Base-by-base conservation (phyloP, 2,113 vertebrate species). In the Madoqua kirkii region DNA sequence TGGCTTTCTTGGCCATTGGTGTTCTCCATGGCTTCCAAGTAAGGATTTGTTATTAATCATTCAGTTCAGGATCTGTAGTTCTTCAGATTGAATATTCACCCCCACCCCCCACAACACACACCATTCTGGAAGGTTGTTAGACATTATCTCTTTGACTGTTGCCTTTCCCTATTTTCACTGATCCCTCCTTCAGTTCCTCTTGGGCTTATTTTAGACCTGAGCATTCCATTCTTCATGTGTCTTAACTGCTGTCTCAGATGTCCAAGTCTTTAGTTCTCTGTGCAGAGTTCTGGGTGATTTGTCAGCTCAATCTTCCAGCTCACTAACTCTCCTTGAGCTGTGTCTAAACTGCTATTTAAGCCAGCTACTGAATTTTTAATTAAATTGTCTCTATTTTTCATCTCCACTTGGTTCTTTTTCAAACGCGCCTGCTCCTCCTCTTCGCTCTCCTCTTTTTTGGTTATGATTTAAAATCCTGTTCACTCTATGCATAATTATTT, bases 321-420 rank as follows among this genome's bases (percentile, higher is more conserved):
- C 71, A 83, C 87, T 50, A 27, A 81, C 83, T 89, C 64, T 95
- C 95, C 86, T 91, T 40, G 90, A 95, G 57, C 87, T 87, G 79
- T 91, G 36, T 97, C 93, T 93, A 95, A 93, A 57, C 87, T 83
- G 48, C 87, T 78, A 7, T 40, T 92, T 89, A 93, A 89, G 48
- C 59, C 7, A 31, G 48, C 45, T 36, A 17, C 71, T 79, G 83
- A 36, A 59, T 67, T 92, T 81, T 91, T 93, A 74, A 95, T 89
- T 93, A 86, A 7, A 33, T 89, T 52, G 2, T 89, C 25, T 96
- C 60, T 95, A 5, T 88, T 83, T 95, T 89, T 95, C 60, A 79
- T 83, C 82, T 89, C 84, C 67, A 11, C 29, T 23, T 79, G 25
- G 27, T 83, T 92, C 55, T 81, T 91, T 95, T 50, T 83, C 67